Conservation (phyloP, 2,113 vertebrate genomes). For the Campylomormyrus tamandua region DNA sequence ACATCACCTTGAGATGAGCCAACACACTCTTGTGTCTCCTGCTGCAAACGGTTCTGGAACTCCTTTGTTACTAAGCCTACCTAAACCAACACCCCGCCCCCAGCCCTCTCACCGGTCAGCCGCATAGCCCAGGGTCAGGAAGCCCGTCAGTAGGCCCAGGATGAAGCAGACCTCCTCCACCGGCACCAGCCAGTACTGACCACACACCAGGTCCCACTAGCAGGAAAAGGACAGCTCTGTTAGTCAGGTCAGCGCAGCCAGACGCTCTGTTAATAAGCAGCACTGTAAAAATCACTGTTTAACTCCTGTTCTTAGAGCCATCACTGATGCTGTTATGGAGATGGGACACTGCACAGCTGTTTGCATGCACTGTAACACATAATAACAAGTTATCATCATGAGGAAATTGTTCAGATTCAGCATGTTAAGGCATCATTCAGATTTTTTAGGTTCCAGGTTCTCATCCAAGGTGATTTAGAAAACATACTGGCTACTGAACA, state of each 20-base stretch:
- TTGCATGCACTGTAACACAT: neutral
- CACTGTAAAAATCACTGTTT: neutral
- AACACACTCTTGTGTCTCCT: no score
- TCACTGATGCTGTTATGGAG: neutral
- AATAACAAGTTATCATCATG: neutral
- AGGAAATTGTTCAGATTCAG: neutral
- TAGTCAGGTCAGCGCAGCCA: neutral
- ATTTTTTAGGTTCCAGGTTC: neutral
- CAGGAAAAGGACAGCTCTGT: neutral
- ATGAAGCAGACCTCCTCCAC: slow-evolving; percentile 84
- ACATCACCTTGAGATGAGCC: no score
- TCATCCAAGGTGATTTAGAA: neutral
- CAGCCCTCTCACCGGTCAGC: slow-evolving; percentile 71
- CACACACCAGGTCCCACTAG: slow-evolving; percentile 83
- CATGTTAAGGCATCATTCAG: neutral
- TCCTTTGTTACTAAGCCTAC: no score
- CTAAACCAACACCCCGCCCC: no score
- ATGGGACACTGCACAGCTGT: neutral
- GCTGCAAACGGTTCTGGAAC: no score
- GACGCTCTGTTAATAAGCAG: neutral
- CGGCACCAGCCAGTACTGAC: slow-evolving; percentile 76
- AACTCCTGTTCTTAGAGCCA: neutral
- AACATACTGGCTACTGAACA: neutral
- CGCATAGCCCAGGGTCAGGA: slow-evolving; percentile 66
- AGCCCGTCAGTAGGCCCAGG: slow-evolving; percentile 72